Base-by-base conservation (phyloP, 2,888 invertebrate species). In the Microctonus hyperodae region DNA sequence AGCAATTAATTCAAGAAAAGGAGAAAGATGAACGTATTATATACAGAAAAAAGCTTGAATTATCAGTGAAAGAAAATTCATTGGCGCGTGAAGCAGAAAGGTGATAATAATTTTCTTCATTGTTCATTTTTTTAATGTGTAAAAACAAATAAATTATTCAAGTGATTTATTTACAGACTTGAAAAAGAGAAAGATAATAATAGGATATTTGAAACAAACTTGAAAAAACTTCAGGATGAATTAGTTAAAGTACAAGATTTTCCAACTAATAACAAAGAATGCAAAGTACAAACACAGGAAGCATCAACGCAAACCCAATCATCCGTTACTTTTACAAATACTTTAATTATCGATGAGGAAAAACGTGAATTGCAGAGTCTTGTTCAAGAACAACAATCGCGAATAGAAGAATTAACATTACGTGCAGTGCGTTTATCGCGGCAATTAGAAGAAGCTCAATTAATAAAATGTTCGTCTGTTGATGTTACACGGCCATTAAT, bases 321-420 rank as follows among this genome's bases (percentile, higher is more conserved):
- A 13, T 69, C 69, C 25, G 72, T 71, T 56, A 70, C 72, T 56
- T 51, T 67, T 5, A 72, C 69, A 11, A 77, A 81, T 40, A 76
- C 75, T n/a, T 71, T 74, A 2, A 7, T 71, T 53, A 64, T 80
- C 1, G 73, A 69, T 35, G 76, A 74, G 31, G 83, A 84, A 56
- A 83, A 79, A 33, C 69, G 76, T 33, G 81, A 83, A 61, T 71
- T 83, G 11, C 73, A 65, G 37, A 76, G 71, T 67, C 72, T 83
- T 0, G 75, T 83, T 1, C 71, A 70, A 20, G 79, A 80, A 20
- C 83, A 83, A 56, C 78, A 80, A 67, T 75, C 73, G n/a, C 75
- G 78, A 65, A 83, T 83, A 69, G 78, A 83, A 37, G 81, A 81
- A 58, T 74, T 84, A 57, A 81, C 81, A 3, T 70, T 76, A 56